Evolutionary conservation across 2,797 vertebrate species (phyloP).

Genomic region (Hylomyscus alleni): DNA sequence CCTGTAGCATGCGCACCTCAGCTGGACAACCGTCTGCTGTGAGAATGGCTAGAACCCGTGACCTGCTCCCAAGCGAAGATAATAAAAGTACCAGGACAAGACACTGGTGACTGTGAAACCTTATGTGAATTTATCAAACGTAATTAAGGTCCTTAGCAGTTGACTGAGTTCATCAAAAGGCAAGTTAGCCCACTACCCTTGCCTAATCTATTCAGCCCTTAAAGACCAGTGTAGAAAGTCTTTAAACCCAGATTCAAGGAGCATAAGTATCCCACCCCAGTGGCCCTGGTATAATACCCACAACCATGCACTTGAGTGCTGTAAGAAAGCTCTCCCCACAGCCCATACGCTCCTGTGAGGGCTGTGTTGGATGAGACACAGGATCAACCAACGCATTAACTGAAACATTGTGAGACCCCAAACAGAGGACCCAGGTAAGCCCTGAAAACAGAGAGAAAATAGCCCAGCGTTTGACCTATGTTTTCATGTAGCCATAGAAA

Average conservation of each 20-base stretch:
- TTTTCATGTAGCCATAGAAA: not conserved
- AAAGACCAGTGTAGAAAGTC: not conserved
- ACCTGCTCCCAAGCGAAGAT: not conserved
- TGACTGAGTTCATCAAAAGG: slow-evolving; percentile 11
- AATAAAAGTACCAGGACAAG: not conserved
- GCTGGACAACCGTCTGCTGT: not conserved
- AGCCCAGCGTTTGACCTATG: not conserved
- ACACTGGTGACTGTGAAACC: not conserved
- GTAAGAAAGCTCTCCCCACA: not conserved
- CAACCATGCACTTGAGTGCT: not conserved
- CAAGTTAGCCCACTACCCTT: not conserved
- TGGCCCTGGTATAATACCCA: not conserved
- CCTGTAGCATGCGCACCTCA: accelerated
- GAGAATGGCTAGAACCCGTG: not conserved
- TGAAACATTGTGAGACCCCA: not conserved
- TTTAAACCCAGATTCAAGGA: not conserved
- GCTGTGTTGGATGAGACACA: not conserved
- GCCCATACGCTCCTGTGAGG: not conserved
- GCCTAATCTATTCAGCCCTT: not conserved
- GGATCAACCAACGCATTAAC: accelerated
- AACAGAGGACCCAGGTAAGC: not conserved
- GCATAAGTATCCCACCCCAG: not conserved
- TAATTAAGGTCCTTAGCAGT: not conserved
- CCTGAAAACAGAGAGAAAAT: not conserved
- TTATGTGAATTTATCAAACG: not conserved